phyloP scores from a whole-genome alignment of 2,797 vertebrate genomes.

The Mus minutoides region DNA sequence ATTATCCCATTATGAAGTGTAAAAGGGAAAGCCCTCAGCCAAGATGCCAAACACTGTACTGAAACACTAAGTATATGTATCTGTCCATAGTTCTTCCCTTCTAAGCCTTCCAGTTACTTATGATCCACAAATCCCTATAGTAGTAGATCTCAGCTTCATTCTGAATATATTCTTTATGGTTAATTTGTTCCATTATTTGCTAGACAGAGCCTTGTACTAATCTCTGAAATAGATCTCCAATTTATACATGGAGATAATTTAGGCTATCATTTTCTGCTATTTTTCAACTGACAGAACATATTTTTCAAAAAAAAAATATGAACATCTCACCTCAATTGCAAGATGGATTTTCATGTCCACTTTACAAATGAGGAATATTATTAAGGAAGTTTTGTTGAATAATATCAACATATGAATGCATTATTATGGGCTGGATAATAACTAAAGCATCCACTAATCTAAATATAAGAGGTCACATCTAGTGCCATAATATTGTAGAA shows the following conservation, averaged over 20 bases:
- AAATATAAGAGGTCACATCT: neutral
- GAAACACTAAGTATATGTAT: neutral
- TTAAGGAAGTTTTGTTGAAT: neutral
- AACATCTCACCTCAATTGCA: neutral
- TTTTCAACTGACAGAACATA: neutral
- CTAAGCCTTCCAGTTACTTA: neutral
- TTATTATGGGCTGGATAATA: neutral
- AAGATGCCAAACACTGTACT: neutral
- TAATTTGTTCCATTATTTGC: neutral
- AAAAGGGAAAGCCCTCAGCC: neutral
- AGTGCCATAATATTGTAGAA: neutral
- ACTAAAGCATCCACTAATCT: neutral
- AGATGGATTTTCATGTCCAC: neutral
- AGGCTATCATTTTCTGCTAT: neutral
- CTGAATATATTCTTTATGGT: neutral
- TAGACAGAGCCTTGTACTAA: neutral
- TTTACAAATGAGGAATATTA: conserved; percentile 35
- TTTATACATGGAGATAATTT: neutral
- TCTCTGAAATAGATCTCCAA: neutral
- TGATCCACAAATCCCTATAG: neutral
- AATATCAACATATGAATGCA: neutral
- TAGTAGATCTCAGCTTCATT: neutral
- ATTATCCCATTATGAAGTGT: neutral
- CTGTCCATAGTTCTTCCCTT: neutral
- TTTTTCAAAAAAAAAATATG: neutral